Base-by-base conservation (phyloP, 2,113 vertebrate genomes). In the Erinaceus europaeus region DNA sequence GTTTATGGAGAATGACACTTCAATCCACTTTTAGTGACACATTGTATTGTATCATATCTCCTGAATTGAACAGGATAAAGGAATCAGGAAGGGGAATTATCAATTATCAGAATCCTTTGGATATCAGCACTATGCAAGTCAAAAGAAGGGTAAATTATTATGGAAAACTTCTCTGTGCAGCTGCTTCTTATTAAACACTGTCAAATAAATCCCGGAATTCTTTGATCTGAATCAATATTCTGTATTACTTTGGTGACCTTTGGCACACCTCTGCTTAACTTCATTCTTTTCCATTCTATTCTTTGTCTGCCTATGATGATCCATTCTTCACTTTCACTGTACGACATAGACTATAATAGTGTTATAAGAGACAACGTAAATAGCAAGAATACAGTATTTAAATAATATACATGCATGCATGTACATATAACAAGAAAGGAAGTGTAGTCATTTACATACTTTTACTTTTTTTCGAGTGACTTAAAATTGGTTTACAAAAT, bases 151-250 rank as follows among this genome's bases (percentile, higher is more conserved):
- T 90, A 94, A 94, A 93, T 95, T 91, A 96, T 96, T 94, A 84
- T 88, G 87, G 77, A 94, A 94, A 91, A 94, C 84, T 95, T 96
- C 92, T 72, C 84, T 73, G 52, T 27, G 52, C 90, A 90, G 89
- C 97, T 97, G 96, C 94, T 97, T 94, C 93, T 77, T 94, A 95
- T 97, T 96, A 97, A 96, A 94, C 80, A 90, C 94, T 97, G 97
- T 97, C 97, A 97, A 96, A 97, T 97, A 96, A 94, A 94, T 94
- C 94, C 94, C 93, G 96, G 95, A 88, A 93, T 95, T 84, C 96
- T 97, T 96, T 97, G 96, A 97, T 96, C 96, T 93, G 74, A 91
- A 89, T 90, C 95, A 96, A 96, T 91, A 97, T 85, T 95, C 92
- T 84, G 13, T 86, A 88, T 91, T 94, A 81, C 90, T 94, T 95